Percentiles rank a stretch among this genome's conserved stretches.
Conservation (phyloP, 2,113 vertebrate genomes). For the Orcinus orca region DNA sequence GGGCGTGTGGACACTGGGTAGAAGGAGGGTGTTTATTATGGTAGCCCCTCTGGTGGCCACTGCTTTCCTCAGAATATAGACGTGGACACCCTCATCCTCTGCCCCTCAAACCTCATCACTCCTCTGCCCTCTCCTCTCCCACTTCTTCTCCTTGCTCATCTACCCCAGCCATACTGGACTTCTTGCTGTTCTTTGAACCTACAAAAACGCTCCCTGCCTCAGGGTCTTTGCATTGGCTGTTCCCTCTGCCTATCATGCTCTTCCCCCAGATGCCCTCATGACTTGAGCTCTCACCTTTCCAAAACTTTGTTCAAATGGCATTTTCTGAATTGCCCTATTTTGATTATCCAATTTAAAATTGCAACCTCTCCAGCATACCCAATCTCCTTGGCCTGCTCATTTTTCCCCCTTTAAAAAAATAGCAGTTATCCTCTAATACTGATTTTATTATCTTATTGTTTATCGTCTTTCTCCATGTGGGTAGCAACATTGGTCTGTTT, state of each 20-base stretch:
- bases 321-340: neutral
- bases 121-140: neutral
- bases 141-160: neutral
- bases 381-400: neutral
- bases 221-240: neutral
- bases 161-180: neutral
- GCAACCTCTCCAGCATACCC: neutral
- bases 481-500: neutral
- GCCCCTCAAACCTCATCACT: neutral
- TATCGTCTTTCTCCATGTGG: neutral
- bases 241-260: neutral
- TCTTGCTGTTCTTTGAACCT: neutral
- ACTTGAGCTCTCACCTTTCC: neutral
- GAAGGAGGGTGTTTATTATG: neutral
- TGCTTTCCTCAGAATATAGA: neutral
- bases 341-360: neutral
- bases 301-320: neutral
- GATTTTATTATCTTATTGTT: neutral
- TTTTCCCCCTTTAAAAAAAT: neutral
- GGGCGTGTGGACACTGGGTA: neutral
- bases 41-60: neutral
- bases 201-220: neutral
- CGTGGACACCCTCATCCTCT: neutral
- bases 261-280: neutral
- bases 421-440: neutral